These are phyloP conservation scores for Frieseomelitta varia DNA, from an alignment of 1,140 invertebrate genomes.

Conservation along the genomic window DNA sequence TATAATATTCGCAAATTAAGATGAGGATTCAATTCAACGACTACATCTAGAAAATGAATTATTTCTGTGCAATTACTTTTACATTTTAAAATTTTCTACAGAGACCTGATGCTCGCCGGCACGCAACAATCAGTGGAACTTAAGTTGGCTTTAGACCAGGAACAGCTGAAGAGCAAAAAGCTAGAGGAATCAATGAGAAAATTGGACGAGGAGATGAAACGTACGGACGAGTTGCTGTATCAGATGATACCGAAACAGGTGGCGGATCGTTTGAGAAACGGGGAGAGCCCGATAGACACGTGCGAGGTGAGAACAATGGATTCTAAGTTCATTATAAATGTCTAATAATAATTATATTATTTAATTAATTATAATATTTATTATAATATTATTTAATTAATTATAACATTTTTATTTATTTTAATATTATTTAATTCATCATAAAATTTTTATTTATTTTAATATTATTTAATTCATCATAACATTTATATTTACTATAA, in stretches of 20 bases:
- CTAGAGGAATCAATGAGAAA: constrained; percentile 98
- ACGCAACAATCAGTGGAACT: constrained; percentile 98
- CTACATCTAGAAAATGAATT: too few species aligned
- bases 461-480: too few species aligned
- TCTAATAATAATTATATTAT: too few species aligned
- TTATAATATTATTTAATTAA: too few species aligned
- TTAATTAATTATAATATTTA: too few species aligned
- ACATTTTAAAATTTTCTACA: constrained; percentile 65
- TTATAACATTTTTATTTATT: too few species aligned
- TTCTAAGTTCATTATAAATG: neutral
- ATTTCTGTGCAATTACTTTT: too few species aligned
- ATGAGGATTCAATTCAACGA: too few species aligned
- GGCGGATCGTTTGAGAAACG: constrained; percentile 94
- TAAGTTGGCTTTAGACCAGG: constrained; percentile 97
- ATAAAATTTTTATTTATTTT: too few species aligned
- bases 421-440: too few species aligned
- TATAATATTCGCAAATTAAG: too few species aligned
- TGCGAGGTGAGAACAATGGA: constrained; percentile 90
- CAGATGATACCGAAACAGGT: constrained; percentile 99
- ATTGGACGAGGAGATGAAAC: constrained; percentile 96
- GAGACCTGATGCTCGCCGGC: constrained; percentile 97
- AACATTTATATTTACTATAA: too few species aligned
- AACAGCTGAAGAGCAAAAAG: constrained; percentile 98
- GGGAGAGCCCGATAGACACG: constrained; percentile 96
- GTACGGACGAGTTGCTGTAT: constrained; percentile 97